These are phyloP conservation scores for Drosophila melanocephala DNA, from an alignment of 2,888 invertebrate genomes.

Conservation along the genomic window DNA sequence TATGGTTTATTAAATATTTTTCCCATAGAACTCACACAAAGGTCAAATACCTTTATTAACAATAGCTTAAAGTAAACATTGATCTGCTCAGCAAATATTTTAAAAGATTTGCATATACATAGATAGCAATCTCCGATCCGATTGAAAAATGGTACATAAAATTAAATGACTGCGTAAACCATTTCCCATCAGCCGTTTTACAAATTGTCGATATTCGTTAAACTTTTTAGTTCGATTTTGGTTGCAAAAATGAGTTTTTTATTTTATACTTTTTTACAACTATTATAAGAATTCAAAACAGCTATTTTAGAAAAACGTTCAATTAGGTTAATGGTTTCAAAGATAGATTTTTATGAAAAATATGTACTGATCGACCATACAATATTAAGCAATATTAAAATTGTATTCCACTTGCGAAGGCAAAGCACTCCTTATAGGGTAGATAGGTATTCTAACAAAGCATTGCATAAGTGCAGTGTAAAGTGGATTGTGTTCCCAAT, in stretches of 20 bases:
- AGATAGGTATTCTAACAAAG: constrained; percentile 22
- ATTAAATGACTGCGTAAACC: background rate
- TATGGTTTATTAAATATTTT: constrained; percentile 1
- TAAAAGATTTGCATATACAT: background rate
- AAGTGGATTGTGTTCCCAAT: constrained; percentile 24
- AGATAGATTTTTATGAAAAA: constrained; percentile 16
- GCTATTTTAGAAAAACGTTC: constrained; percentile 6
- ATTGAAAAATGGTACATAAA: background rate
- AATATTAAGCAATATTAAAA: constrained; percentile 18
- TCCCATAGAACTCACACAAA: background rate
- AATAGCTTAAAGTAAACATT: background rate
- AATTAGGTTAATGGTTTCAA: constrained; percentile 41
- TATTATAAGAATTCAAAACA: background rate
- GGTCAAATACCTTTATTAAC: background rate
- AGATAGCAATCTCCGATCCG: background rate
- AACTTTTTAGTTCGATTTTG: background rate
- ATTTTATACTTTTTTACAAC: background rate
- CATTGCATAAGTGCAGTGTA: background rate
- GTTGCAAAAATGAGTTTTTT: background rate
- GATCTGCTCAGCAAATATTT: background rate
- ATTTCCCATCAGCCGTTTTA: background rate
- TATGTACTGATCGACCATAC: constrained; percentile 2
- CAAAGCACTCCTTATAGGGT: constrained; percentile 7
- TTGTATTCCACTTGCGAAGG: background rate
- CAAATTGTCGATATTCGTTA: background rate